A percentile compares a stretch with the other conserved stretches of the same genome.
phyloP scores from a whole-genome alignment of 2,888 invertebrate species.

The Chymomyza amoena region DNA sequence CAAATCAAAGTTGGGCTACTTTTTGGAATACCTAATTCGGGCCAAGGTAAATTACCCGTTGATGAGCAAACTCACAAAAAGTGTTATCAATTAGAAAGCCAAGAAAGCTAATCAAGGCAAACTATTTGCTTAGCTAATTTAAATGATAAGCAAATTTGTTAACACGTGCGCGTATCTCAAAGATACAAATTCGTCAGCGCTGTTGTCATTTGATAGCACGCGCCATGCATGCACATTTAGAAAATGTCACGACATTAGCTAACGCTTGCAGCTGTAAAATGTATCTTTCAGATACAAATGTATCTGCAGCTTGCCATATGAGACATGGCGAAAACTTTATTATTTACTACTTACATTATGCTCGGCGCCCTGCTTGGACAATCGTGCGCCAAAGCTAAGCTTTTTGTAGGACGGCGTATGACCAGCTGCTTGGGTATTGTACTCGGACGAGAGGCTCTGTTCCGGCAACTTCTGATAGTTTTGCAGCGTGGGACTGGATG shows the following conservation, averaged over 20 bases:
- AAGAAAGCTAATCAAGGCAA: conserved; percentile 30
- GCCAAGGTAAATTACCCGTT: conserved; percentile 46
- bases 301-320: background rate
- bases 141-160: conserved; percentile 38
- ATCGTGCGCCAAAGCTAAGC: conserved; percentile 59
- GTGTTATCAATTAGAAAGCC: conserved; percentile 46
- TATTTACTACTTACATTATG: conserved; percentile 35
- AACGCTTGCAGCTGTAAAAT: background rate
- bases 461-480: conserved; percentile 72
- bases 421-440: conserved; percentile 61
- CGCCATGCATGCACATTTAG: background rate
- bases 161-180: conserved; percentile 25
- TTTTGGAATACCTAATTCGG: conserved; percentile 34
- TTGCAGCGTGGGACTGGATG: conserved; percentile 57
- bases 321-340: background rate
- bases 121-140: conserved; percentile 15
- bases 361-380: conserved; percentile 45
- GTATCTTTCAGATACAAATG: conserved; percentile 3
- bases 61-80: conserved; percentile 3
- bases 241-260: background rate
- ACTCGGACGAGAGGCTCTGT: conserved; percentile 59
- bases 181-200: conserved; percentile 21
- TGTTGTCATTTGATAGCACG: conserved; percentile 10
- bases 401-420: conserved; percentile 58
- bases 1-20: background rate